Base-by-base conservation (phyloP, 2,888 invertebrate species). In the Cerceris ruficornis region DNA sequence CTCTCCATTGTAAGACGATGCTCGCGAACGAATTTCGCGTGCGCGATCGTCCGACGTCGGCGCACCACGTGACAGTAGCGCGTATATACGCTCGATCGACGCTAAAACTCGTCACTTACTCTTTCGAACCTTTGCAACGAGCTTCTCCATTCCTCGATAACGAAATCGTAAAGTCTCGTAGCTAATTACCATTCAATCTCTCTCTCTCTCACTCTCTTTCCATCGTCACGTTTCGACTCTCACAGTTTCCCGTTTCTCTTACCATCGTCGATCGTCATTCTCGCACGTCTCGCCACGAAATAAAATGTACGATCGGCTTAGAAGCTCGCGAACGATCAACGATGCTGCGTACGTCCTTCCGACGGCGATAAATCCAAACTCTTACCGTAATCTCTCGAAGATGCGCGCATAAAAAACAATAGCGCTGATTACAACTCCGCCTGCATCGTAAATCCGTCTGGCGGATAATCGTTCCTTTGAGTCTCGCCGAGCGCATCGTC, bases 101-200 rank as follows among this genome's bases (percentile, higher is more conserved):
- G 80, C 76, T 64, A 72, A 86, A 81, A 85, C 77, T 87, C 77
- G 69, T 73, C 86, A 88, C 80, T 88, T 74, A 78, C 84, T 88
- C 86, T 84, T 85, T 85, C 77, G 82, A 72, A 83, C 78, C 77
- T 80, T 84, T 72, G 61, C 80, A 72, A 79, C 66, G 75, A 83
- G 78, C 83, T 84, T 69, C 73, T 49, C 58, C 68, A 46, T 70
- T 73, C 58, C 41, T n/a, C 55, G 49, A 58, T 42, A 54, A 6
- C n/a, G 7, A 17, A 50, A 11, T 50, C 50, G 50, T n/a, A 50
- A 50, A 7, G 2, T 50, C n/a, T n/a, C 50, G 11, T 17, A 2
- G 28, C 5, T 55, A 15, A 55, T 55, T 17, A 7, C 1, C 9
- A 55, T 9, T 55, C 52, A 1, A 7, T 55, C 55, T 55, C 17